Conservation (phyloP, 2,797 vertebrate species). For the Chelon labrosus region DNA sequence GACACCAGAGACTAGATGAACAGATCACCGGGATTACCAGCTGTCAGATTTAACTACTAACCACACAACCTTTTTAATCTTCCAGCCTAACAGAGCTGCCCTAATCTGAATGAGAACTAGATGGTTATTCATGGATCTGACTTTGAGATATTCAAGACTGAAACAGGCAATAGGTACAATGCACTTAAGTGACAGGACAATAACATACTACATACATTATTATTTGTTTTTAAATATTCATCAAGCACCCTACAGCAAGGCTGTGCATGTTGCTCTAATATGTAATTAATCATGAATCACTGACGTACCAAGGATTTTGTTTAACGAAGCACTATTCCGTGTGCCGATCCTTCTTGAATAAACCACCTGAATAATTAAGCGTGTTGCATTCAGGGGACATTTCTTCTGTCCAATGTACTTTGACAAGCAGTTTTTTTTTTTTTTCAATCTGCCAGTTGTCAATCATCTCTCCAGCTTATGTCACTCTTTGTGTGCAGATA, state of each 20-base stretch:
- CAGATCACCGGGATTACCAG: slow-evolving; percentile 50
- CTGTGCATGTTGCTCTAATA: neutral
- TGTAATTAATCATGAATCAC: slow-evolving; percentile 1
- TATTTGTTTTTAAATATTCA: neutral
- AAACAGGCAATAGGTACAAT: slow-evolving; percentile 11
- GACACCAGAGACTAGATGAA: slow-evolving; percentile 26
- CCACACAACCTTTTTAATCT: slow-evolving; percentile 21
- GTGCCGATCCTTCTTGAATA: neutral
- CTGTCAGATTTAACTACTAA: slow-evolving; percentile 40
- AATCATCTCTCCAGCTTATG: slow-evolving; percentile 21
- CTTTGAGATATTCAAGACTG: slow-evolving; percentile 7
- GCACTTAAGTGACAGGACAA: neutral
- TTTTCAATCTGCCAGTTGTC: slow-evolving; percentile 35
- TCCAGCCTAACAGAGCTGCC: slow-evolving; percentile 36
- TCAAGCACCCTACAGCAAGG: slow-evolving; percentile 12
- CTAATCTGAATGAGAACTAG: slow-evolving; percentile 22
- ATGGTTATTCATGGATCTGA: slow-evolving; percentile 29
- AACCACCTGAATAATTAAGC: neutral
- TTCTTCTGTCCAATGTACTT: neutral
- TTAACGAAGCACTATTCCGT: neutral
- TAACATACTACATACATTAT: too few relatives aligned
- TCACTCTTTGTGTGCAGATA: neutral
- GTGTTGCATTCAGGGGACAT: neutral
- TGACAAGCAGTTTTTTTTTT: slow-evolving; percentile 11
- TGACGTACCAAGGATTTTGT: neutral